Base-by-base conservation (phyloP, 2,888 invertebrate species). In the Hydropsyche betteni region DNA sequence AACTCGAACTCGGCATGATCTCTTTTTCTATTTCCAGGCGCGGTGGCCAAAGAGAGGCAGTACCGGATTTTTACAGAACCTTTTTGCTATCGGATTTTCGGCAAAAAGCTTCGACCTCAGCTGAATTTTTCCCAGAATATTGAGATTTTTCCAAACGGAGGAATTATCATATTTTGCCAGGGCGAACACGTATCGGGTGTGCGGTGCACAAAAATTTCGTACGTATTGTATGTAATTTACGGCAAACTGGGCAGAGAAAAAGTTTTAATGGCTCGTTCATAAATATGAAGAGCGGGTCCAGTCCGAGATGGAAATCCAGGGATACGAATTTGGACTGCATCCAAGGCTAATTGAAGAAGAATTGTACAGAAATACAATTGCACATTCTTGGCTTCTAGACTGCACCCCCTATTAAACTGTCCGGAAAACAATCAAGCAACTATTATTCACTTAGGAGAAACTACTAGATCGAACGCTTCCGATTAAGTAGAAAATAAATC, bases 331-430 rank as follows among this genome's bases (percentile, higher is more conserved):
- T 72, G 72, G 72, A 33, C 61, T 38, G 72, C 72, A 72, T 72
- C 72, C 72, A 72, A 72, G 55, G 33, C 72, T 72, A 72, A 72
- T 72, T 72, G 72, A 72, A 72, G 52, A 70, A 70, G 72, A 70
- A 58, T 58, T 58, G 44, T 34, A 58, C 38, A n/a, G 34, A 70
- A 44, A 72, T 61, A 72, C 72, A 72, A 72, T 72, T 72, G 72
- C 58, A 61, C 72, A 72, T 72, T 72, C 72, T 72, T 72, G 72
- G 72, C 72, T 16, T 61, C 36, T n/a, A 61, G 14, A 55, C 36
- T 34, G 6, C 36, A 38, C 34, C 44, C 69, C 3, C 44, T 5
- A 34, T 64, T 64, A 64, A 64, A 64, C 36, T 36, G 34, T 36
- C 8, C 64, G 36, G 64, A 34, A 36, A 64, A 64, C 64, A 64